These are phyloP conservation scores for Nomia melanderi DNA, from an alignment of 1,140 invertebrate genomes.

Conservation along the genomic window DNA sequence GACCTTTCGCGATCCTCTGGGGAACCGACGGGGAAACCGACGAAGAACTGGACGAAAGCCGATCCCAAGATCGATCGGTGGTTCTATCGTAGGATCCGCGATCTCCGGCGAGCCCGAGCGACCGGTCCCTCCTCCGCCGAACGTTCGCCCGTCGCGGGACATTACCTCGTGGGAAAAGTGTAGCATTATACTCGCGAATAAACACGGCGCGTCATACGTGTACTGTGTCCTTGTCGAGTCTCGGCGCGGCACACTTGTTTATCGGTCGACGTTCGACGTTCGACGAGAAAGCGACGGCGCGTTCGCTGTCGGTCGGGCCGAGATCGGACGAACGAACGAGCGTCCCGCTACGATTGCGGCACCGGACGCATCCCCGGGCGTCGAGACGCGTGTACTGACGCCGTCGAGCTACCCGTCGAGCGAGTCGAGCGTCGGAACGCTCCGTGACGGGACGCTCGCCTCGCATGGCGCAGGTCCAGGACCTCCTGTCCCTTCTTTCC, in stretches of 20 bases:
- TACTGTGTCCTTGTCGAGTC: background rate
- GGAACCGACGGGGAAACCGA: background rate
- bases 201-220: constrained; percentile 62
- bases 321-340: background rate
- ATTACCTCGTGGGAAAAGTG: constrained; percentile 73
- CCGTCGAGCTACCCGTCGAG: constrained; percentile 65
- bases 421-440: constrained; percentile 69
- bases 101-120: no score
- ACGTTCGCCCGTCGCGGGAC: background rate
- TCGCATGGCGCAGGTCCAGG: constrained; percentile 73
- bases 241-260: no score
- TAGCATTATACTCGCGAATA: constrained; percentile 74
- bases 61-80: constrained; percentile 15
- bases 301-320: background rate
- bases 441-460: constrained; percentile 56
- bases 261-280: no score
- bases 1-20: background rate
- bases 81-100: background rate
- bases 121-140: no score
- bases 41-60: background rate
- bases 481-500: constrained; percentile 59
- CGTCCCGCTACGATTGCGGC: constrained; percentile 33
- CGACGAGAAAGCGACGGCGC: no score
- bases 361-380: constrained; percentile 77
- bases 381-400: constrained; percentile 79